Evolutionary conservation across 2,888 invertebrate genomes (phyloP).

Genomic region (Dorcus parallelipipedus): DNA sequence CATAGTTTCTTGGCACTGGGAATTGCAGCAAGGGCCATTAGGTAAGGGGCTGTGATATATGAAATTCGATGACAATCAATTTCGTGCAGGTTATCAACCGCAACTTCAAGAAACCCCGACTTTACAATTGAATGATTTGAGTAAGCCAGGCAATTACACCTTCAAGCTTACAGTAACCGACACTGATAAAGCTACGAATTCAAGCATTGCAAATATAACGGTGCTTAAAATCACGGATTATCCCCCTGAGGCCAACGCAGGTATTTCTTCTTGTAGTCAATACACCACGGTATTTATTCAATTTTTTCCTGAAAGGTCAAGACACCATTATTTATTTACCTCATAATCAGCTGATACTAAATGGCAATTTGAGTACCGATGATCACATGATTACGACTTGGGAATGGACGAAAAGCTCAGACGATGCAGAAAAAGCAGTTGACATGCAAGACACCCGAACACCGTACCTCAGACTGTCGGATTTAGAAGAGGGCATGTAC

Average conservation of each 20-base stretch:
- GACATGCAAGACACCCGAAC: constrained; percentile 95
- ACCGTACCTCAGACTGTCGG: constrained; percentile 79
- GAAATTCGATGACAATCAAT: background rate
- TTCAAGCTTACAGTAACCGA: constrained; percentile 90
- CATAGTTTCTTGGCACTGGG: constrained; percentile 89
- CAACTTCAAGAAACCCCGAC: constrained; percentile 76
- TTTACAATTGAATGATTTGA: constrained; percentile 77
- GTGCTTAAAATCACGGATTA: constrained; percentile 90
- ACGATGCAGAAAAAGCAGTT: constrained; percentile 84
- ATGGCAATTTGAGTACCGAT: constrained; percentile 88
- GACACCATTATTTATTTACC: constrained; percentile 89
- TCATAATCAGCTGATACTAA: constrained; percentile 68
- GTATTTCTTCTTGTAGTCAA: constrained; percentile 38
- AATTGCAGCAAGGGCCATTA: constrained; percentile 81
- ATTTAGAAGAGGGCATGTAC: constrained; percentile 91
- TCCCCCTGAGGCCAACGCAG: constrained; percentile 92
- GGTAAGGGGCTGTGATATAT: constrained; percentile 26
- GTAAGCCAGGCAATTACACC: constrained; percentile 84
- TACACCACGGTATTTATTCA: background rate
- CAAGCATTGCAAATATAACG: constrained; percentile 82
- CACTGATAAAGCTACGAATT: constrained; percentile 82
- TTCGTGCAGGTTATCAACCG: constrained; percentile 67
- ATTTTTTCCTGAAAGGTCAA: constrained; percentile 56
- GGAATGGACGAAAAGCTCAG: constrained; percentile 93
- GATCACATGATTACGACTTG: constrained; percentile 90